phyloP scores from a whole-genome alignment of 2,113 vertebrate species.

The Nibea albiflora region DNA sequence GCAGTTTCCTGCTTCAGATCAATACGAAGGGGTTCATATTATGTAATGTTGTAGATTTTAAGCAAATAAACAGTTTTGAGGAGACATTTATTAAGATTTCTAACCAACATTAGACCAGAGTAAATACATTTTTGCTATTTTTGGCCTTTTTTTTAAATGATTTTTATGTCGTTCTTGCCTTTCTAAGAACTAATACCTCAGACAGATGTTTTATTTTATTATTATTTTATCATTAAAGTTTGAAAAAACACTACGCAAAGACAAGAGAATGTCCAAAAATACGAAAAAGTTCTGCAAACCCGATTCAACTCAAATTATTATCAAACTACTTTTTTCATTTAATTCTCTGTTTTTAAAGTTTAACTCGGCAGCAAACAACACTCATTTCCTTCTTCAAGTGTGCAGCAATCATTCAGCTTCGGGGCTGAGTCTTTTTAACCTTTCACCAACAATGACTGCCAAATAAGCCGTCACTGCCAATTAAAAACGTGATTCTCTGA shows the following conservation, averaged over 20 bases:
- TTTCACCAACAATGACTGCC: not conserved
- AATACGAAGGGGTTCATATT: not conserved
- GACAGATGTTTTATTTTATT: not conserved
- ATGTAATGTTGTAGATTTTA: not conserved
- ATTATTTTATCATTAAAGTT: not conserved
- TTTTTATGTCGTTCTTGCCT: not conserved
- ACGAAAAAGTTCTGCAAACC: too few species aligned
- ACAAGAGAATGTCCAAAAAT: too few species aligned
- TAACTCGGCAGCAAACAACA: not conserved
- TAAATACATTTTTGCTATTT: not conserved
- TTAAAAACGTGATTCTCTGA: not conserved
- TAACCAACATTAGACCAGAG: not conserved
- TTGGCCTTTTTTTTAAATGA: not conserved
- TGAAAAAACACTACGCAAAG: too few species aligned
- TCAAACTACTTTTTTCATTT: too few species aligned
- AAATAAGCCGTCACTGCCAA: too few species aligned
- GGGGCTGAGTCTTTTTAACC: not conserved
- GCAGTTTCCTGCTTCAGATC: constrained; percentile 16
- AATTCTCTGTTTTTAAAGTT: not conserved
- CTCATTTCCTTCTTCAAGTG: not conserved
- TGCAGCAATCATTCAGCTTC: not conserved
- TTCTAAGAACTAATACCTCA: not conserved
- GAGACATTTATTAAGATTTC: not conserved
- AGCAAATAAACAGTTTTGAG: not conserved
- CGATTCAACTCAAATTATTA: not conserved